Percentiles rank a stretch among this genome's conserved stretches.
These are phyloP conservation scores for Ciconia boyciana DNA, from an alignment of 2,113 vertebrate species.

Conservation along the genomic window DNA sequence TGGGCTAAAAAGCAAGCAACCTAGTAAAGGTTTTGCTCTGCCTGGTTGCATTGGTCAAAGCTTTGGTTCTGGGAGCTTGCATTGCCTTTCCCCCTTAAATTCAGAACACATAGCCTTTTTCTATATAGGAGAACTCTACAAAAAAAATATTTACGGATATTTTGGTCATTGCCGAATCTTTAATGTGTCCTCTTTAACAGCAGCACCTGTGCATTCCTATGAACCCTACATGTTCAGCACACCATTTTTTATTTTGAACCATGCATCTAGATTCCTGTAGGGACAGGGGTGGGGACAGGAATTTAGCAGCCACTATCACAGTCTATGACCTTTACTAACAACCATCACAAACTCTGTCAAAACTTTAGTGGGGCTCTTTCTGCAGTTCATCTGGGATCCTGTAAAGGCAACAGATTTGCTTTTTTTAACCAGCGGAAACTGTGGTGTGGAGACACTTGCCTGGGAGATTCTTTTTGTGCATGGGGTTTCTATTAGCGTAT, in stretches of 20 bases:
- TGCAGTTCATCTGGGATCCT: not conserved
- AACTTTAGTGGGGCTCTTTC: not conserved
- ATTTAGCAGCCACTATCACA: not conserved
- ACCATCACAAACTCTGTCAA: not conserved
- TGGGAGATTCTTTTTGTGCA: not conserved
- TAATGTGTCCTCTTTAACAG: not conserved
- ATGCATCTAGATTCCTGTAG: not conserved
- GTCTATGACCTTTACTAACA: not conserved
- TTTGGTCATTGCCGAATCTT: not conserved
- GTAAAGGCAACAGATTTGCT: not conserved
- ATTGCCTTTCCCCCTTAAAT: not conserved
- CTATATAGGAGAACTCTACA: not conserved
- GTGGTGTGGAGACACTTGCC: not conserved
- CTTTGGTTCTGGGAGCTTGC: not conserved
- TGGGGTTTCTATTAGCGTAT: fast-evolving
- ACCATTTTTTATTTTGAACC: not conserved
- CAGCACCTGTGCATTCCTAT: not conserved
- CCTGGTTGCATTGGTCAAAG: not conserved
- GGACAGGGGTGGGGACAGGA: not conserved
- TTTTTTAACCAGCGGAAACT: not conserved
- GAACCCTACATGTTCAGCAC: not conserved
- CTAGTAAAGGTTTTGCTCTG: not conserved
- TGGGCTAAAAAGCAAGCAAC: not conserved
- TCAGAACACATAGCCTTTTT: not conserved
- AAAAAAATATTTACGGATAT: not conserved